Base-by-base conservation (phyloP, 2,888 invertebrate species). In the Drosophila emarginata region DNA sequence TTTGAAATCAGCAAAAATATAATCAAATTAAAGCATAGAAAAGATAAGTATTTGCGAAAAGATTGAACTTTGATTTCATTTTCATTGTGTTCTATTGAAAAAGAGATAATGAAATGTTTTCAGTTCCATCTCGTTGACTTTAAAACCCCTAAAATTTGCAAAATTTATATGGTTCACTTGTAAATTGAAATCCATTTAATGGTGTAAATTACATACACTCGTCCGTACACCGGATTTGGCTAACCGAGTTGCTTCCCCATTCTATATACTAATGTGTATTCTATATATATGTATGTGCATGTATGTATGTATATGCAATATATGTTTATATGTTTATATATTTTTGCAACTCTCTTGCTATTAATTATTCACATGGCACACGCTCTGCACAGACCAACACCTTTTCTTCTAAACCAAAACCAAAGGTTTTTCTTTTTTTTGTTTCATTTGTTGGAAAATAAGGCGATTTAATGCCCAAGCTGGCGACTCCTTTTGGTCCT, bases 321-420 rank as follows among this genome's bases (percentile, higher is more conserved):
- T 45, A 15, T 1, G 15, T 45, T 1, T 45, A 15, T 15, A 28
- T 32, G 15, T 45, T 9, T 45, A 15, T 15, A 37, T 32, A 32
- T 15, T 12, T 23, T 15, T 26, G n/a, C 32, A 60, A 21, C 36
- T 32, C 36, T 23, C 11, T 58, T 32, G 61, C 76, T 60, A 80
- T 88, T 77, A 88, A 87, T 82, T 82, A 82, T 87, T 79, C 83
- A 82, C 72, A 79, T 79, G 77, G 65, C 68, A 66, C 60, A 71
- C 59, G 51, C 62, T 82, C 60, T 62, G 56, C 64, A 66, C 61
- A 67, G 64, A 57, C 52, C 72, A 64, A 74, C 80, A 82, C 80
- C 79, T 76, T 74, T 50, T 52, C 9, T 37, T 53, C 37, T 32
- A 61, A 32, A 18, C 21, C 45, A 59, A 59, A 39, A 32, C 28